Evolutionary conservation across 2,113 vertebrate species (phyloP).

Genomic region (Triplophysa rosa): DNA sequence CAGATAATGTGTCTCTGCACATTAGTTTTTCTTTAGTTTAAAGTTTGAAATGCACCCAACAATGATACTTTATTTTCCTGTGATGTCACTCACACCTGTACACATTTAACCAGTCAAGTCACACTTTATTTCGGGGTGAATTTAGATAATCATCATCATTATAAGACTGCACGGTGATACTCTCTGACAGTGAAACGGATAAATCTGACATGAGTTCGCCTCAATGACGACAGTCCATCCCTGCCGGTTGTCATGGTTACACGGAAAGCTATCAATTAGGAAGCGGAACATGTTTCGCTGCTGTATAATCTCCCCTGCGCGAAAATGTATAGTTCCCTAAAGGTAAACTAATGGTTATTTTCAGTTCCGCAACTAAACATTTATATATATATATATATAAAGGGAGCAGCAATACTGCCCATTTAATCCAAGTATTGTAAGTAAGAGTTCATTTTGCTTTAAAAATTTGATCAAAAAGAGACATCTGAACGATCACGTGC

Average conservation of each 20-base stretch:
- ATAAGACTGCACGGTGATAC: background rate
- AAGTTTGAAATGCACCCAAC: background rate
- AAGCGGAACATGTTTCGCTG: constrained; percentile 34
- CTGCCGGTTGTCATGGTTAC: constrained; percentile 56
- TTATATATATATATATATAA: background rate
- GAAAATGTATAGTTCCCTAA: background rate
- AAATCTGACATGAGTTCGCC: constrained; percentile 41
- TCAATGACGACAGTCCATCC: constrained; percentile 46
- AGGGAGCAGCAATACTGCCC: background rate
- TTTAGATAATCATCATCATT: constrained; percentile 13
- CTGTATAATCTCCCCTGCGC: constrained; percentile 36
- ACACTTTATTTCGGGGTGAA: background rate
- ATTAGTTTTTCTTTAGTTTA: background rate
- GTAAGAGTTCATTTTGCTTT: background rate
- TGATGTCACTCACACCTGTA: background rate
- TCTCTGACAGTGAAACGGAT: constrained; percentile 9
- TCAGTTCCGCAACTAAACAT: background rate
- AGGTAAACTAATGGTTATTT: background rate
- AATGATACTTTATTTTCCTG: background rate
- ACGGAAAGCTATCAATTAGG: constrained; percentile 56
- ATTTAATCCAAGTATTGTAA: background rate
- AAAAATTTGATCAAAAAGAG: background rate
- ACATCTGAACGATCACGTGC: background rate
- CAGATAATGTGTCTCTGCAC: background rate
- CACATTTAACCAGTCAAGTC: background rate